phyloP scores from a whole-genome alignment of 2,888 invertebrate genomes.

The Drosophila incognita region DNA sequence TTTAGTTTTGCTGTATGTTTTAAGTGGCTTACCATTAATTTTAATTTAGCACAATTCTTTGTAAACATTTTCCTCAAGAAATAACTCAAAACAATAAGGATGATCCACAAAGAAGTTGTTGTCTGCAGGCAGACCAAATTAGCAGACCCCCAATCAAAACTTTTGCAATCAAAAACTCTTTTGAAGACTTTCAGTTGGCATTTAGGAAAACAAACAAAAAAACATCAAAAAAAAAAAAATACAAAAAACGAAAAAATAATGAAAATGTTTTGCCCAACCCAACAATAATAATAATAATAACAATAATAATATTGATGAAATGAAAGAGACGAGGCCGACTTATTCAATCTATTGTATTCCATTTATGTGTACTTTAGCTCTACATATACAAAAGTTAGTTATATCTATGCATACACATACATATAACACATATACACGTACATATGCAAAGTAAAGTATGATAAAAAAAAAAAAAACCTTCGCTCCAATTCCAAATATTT shows the following conservation, averaged over 20 bases:
- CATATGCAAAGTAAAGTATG: constrained; percentile 39
- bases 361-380: constrained; percentile 61
- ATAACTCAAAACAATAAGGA: constrained; percentile 23
- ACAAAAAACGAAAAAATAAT: constrained; percentile 26
- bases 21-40: constrained; percentile 62
- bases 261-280: constrained; percentile 44
- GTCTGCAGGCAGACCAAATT: constrained; percentile 77
- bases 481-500: constrained; percentile 79
- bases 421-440: constrained; percentile 29
- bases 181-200: constrained; percentile 67
- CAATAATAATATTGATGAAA: constrained; percentile 13
- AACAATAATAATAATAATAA: constrained; percentile 28
- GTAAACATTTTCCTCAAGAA: constrained; percentile 57
- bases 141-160: constrained; percentile 60
- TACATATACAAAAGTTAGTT: constrained; percentile 52
- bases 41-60: constrained; percentile 77
- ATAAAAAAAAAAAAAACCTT: constrained; percentile 44
- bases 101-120: constrained; percentile 49
- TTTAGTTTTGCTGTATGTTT: constrained; percentile 47
- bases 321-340: constrained; percentile 34
- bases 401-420: constrained; percentile 44
- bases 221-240: background rate
- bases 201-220: constrained; percentile 47
- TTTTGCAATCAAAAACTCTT: constrained; percentile 55
- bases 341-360: constrained; percentile 62